These are phyloP conservation scores for Nineta flava DNA, from an alignment of 2,888 invertebrate species.

Conservation along the genomic window DNA sequence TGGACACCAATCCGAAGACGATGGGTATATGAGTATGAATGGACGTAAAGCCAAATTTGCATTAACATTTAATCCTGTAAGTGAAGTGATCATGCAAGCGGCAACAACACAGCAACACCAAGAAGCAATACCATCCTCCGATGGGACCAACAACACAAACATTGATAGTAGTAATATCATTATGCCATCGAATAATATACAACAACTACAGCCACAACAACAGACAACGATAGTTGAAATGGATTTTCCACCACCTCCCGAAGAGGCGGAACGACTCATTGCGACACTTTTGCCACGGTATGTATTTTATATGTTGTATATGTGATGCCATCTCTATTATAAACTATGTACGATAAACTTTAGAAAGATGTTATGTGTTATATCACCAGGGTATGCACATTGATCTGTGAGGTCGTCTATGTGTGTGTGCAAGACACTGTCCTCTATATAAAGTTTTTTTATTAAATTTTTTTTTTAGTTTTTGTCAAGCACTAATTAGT, in stretches of 20 bases:
- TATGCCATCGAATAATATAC: too few species aligned
- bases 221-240: constrained; percentile 27
- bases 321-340: constrained; percentile 1
- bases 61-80: constrained; percentile 47
- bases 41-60: constrained; percentile 65
- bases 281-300: constrained; percentile 61
- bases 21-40: constrained; percentile 88
- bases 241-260: constrained; percentile 57
- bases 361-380: not conserved
- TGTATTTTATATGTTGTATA: constrained; percentile 20
- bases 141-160: constrained; percentile 8
- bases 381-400: too few species aligned
- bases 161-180: constrained; percentile 9
- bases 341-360: not conserved
- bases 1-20: constrained; percentile 77
- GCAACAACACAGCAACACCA: constrained; percentile 27
- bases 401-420: not conserved
- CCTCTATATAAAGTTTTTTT: too few species aligned
- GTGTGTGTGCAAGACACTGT: too few species aligned
- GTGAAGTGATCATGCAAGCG: constrained; percentile 34
- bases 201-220: constrained; percentile 5
- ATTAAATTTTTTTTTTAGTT: too few species aligned
- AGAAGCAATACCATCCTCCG: constrained; percentile 23
- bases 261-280: constrained; percentile 61
- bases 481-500: too few species aligned